Evolutionary conservation across 2,888 invertebrate genomes (phyloP).

Genomic region (Chymomyza procnemis): DNA sequence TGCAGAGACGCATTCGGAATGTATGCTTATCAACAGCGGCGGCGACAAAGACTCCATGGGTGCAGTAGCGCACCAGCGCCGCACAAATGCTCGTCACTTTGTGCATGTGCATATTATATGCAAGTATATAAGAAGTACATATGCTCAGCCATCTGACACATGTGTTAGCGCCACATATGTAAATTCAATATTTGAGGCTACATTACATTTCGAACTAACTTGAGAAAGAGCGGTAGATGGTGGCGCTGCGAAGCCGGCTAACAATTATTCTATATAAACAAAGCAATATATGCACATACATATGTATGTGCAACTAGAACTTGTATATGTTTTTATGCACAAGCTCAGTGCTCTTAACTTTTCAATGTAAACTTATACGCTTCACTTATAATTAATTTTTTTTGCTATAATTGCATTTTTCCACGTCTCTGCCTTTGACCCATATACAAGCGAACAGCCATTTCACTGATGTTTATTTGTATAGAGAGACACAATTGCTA

Average conservation of each 20-base stretch:
- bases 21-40: background rate
- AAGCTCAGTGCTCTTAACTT: no score
- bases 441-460: background rate
- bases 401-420: background rate
- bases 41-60: background rate
- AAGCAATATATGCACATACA: no score
- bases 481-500: constrained; percentile 16
- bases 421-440: background rate
- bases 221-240: background rate
- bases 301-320: no score
- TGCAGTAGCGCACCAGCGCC: background rate
- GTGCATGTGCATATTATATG: background rate
- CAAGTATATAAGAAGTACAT: background rate
- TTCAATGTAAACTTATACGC: no score
- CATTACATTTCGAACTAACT: background rate
- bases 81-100: background rate
- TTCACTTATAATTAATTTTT: background rate
- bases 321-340: no score
- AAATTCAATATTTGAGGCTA: background rate
- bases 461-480: constrained; percentile 16
- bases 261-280: background rate
- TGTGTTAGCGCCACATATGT: background rate
- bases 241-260: background rate
- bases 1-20: background rate
- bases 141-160: background rate